Percentiles rank a stretch among this genome's conserved stretches.
These are phyloP conservation scores for Idris sp. DNA, from an alignment of 1,140 invertebrate genomes.

Conservation along the genomic window DNA sequence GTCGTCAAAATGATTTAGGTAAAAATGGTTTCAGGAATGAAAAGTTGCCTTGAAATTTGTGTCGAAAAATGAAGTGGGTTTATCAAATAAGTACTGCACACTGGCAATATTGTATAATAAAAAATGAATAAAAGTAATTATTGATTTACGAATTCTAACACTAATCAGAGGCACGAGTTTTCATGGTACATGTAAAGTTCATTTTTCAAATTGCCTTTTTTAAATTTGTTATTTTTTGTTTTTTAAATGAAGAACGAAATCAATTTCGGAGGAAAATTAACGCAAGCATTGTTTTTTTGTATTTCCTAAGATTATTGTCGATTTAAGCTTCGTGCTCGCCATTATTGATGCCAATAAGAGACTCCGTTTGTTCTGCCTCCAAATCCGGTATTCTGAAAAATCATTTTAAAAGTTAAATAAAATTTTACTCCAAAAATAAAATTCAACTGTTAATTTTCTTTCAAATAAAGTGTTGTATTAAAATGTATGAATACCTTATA, in stretches of 20 bases:
- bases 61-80: not conserved
- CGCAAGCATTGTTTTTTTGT: slow-evolving; percentile 49
- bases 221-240: not conserved
- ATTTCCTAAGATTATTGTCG: slow-evolving; percentile 70
- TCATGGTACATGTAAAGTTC: slow-evolving; percentile 36
- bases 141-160: slow-evolving; percentile 30
- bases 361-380: slow-evolving; percentile 78
- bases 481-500: slow-evolving; percentile 76
- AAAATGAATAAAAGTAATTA: too few species aligned
- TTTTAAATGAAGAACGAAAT: slow-evolving; percentile 10
- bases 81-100: too few species aligned
- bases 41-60: not conserved
- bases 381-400: slow-evolving; percentile 51
- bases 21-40: not conserved
- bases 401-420: slow-evolving; percentile 5
- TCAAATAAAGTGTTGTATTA: too few species aligned
- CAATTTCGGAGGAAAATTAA: slow-evolving; percentile 22
- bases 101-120: too few species aligned
- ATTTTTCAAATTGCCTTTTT: too few species aligned
- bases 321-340: slow-evolving; percentile 80
- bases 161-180: slow-evolving; percentile 50
- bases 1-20: slow-evolving; percentile 5
- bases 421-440: too few species aligned
- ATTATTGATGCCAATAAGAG: slow-evolving; percentile 82
- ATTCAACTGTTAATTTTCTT: too few species aligned